phyloP scores from a whole-genome alignment of 1,140 invertebrate genomes.

The Drosophila melanica region DNA sequence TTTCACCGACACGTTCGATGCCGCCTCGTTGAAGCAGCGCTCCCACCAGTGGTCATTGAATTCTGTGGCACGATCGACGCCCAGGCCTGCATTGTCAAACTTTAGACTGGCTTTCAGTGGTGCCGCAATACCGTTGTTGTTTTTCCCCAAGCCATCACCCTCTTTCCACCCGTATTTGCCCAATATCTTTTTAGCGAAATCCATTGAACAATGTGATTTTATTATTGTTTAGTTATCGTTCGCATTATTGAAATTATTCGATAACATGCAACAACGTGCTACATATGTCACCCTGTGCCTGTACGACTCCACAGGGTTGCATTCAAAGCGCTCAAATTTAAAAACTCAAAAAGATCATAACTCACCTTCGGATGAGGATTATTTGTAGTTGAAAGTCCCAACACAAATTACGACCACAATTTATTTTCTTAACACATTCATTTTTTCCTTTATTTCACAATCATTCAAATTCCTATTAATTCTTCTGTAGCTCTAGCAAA shows the following conservation, averaged over 20 bases:
- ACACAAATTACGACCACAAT: neutral
- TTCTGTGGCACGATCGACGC: conserved; percentile 88
- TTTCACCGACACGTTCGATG: conserved; percentile 87
- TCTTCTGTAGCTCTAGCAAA: conserved; percentile 35
- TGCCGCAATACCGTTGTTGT: conserved; percentile 89
- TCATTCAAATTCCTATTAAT: conserved; percentile 36
- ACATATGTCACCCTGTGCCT: neutral
- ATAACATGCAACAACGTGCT: conserved; percentile 2
- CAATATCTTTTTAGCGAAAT: conserved; percentile 87
- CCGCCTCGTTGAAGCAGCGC: conserved; percentile 89
- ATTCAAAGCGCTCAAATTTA: conserved; percentile 9
- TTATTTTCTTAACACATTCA: conserved; percentile 60
- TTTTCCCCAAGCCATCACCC: conserved; percentile 92
- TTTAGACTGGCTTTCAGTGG: conserved; percentile 91
- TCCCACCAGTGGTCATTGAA: conserved; percentile 94
- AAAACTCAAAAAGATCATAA: neutral
- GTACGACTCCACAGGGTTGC: neutral
- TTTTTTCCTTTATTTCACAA: conserved; percentile 63
- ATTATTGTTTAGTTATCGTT: conserved; percentile 16
- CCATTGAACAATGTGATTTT: conserved; percentile 69
- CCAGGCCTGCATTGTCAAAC: conserved; percentile 90
- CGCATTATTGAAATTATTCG: conserved; percentile 5
- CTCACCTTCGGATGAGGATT: neutral
- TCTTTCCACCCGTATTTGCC: conserved; percentile 89
- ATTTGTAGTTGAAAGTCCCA: neutral